A percentile compares a stretch with the other conserved stretches of the same genome.
Conservation (phyloP, 1,140 invertebrate genomes). For the Drosophila kanapiae region DNA sequence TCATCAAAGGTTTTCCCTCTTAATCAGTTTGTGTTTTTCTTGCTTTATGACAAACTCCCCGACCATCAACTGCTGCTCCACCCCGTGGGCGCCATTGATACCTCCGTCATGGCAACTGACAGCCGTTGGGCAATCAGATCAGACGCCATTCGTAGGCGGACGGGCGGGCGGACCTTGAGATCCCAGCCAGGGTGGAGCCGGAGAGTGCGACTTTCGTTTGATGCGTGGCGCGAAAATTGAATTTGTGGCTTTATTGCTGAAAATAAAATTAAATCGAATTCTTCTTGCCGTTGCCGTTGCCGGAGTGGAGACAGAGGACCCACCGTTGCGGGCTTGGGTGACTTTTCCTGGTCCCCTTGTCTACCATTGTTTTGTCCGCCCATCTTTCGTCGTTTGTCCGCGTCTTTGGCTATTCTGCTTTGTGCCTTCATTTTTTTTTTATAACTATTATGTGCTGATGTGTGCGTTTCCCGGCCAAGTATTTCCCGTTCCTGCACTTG, state of each 20-base stretch:
- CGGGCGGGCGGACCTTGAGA: not conserved
- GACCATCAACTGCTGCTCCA: not conserved
- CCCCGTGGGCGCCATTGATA: constrained; percentile 36
- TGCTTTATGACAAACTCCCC: constrained; percentile 47
- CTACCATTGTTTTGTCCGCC: constrained; percentile 47
- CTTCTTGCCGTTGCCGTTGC: constrained; percentile 42
- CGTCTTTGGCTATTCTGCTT: constrained; percentile 57
- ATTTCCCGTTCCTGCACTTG: not conserved
- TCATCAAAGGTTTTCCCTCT: constrained; percentile 51
- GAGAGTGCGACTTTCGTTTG: constrained; percentile 38
- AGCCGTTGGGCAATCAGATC: constrained; percentile 48
- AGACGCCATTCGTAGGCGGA: constrained; percentile 26
- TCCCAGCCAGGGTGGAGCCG: not conserved
- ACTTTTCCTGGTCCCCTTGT: constrained; percentile 3
- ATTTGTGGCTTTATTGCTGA: constrained; percentile 84
- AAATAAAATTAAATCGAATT: constrained; percentile 85
- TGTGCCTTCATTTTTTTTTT: constrained; percentile 75
- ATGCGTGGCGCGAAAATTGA: constrained; percentile 78
- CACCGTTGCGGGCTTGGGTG: not conserved
- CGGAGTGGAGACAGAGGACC: not conserved
- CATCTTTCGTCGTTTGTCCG: constrained; percentile 23
- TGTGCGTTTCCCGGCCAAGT: constrained; percentile 61
- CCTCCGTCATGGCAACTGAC: constrained; percentile 44
- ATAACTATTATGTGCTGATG: constrained; percentile 79
- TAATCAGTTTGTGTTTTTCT: constrained; percentile 51